Base-by-base conservation (phyloP, 1,140 invertebrate genomes). In the Drosophila serrata region DNA sequence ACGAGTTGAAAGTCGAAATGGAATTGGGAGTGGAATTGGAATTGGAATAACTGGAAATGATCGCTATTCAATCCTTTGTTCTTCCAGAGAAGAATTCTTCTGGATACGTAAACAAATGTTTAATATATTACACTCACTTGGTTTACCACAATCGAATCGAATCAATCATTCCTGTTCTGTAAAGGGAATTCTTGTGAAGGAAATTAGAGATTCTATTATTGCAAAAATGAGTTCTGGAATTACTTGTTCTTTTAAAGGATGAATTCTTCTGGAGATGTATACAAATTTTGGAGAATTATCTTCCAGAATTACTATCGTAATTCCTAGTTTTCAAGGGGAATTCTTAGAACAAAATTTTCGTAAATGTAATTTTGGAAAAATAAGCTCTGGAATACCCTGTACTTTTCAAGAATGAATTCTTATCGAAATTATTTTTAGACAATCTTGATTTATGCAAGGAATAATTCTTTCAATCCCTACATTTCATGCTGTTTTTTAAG, bases 1-100 rank as follows among this genome's bases (percentile, higher is more conserved):
- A 57, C 27, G 40, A 58, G 11, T 57, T 13, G 60, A 65, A 60
- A 64, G 12, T 43, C 11, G 5, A 31, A 11, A 17, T 27, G 33
- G 13, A 15, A 43, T 31, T 43, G 11, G 29, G n/a, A 13, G 19
- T 24, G 48, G 12, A 13, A 31, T 9, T 19, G 12, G 19, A 24
- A 31, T n/a, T 15, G 6, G 19, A 60, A 22, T 8, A 19, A 37
- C 22, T 40, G 35, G 19, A 58, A 45, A 19, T 13, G 51, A 55
- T 56, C 27, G 6, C 11, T 33, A 33, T 12, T 35, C 13, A 17
- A 53, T 53, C 31, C 49, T 53, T 53, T 53, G 49, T 35, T 22
- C 12, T 51, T 51, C 12, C 19, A 33, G 12, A 48, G 31, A 35
- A 35, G 31, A 35, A 53, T 53, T 53, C 49, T 53, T 53, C 31